These are phyloP conservation scores for Esox lucius DNA, from an alignment of 2,797 vertebrate species.

Conservation along the genomic window DNA sequence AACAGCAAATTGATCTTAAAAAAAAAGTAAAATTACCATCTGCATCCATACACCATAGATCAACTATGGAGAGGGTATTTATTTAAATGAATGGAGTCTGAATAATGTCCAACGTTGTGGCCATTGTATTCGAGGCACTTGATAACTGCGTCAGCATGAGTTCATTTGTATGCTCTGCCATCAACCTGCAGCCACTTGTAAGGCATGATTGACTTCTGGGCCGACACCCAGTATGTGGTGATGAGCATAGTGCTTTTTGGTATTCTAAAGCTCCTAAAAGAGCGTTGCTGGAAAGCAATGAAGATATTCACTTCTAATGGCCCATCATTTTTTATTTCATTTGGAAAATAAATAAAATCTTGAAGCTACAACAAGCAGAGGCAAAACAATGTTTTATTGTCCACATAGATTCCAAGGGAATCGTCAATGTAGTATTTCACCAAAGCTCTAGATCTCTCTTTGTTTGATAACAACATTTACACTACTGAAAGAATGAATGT, in stretches of 20 bases:
- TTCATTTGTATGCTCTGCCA: constrained; percentile 55
- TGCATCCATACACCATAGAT: constrained; percentile 36
- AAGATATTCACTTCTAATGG: constrained; percentile 61
- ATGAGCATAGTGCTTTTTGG: background rate
- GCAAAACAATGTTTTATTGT: background rate
- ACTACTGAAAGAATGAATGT: too few relatives aligned
- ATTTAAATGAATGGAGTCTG: background rate
- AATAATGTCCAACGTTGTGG: constrained; percentile 31
- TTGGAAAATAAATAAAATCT: constrained; percentile 55
- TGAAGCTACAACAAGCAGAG: constrained; percentile 41
- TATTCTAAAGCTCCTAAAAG: constrained; percentile 42
- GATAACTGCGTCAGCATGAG: constrained; percentile 13
- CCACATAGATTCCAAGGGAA: background rate
- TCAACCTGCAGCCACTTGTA: constrained; percentile 50
- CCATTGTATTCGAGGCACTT: constrained; percentile 27
- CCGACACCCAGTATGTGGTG: constrained; percentile 50
- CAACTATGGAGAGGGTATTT: background rate
- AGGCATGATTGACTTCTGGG: constrained; percentile 53
- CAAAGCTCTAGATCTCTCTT: background rate
- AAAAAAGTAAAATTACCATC: constrained; percentile 25
- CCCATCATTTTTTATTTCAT: constrained; percentile 62
- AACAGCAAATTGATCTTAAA: constrained; percentile 42
- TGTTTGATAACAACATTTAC: too few relatives aligned
- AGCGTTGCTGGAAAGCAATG: constrained; percentile 66
- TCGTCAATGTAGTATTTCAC: background rate